Base-by-base conservation (phyloP, 2,888 invertebrate species). In the Embidobia sp. region DNA sequence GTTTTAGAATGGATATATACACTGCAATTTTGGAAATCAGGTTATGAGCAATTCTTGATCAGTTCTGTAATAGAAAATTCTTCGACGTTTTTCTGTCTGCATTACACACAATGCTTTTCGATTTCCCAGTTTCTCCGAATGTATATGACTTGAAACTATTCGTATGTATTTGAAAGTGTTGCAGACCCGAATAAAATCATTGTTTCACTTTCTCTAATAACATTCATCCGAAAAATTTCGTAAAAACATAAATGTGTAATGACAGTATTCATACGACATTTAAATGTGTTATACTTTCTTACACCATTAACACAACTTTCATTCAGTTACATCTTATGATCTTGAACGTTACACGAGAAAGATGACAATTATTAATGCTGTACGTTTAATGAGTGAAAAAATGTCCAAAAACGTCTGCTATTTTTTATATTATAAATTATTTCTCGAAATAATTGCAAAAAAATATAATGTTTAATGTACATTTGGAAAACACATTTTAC, bases 211-310 rank as follows among this genome's bases (percentile, higher is more conserved):
- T 64, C 55, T 63, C 53, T 51, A 53, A 37, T 51, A 63, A 61
- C 57, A 44, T 48, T 63, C 53, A 35, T 33, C 37, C 53, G 6
- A 63, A 72, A 61, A 22, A 33, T 51, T 42, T 51, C 22, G 7
- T 61, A 48, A 67, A 51, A 66, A 16, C 19, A 35, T 29, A 26
- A 22, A 26, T 8, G 2, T 35, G 27, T 63, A 53, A 66, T 53
- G 26, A 53, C 53, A 46, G 29, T 63, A 51, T 18, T 2, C 26
- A 57, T 37, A 57, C 8, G 22, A 11, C 16, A 59, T 70, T 59
- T 31, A 40, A 64, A 64, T 53, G 22, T 26, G 37, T 42, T 35
- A 44, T 19, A 55, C 51, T 66, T 66, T 66, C 64, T 18, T 66
- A n/a, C 6, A 3, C 10, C n/a, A n/a, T 18, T 63, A 29, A 26